Evolutionary conservation across 1,140 invertebrate genomes (phyloP), one percentile per base, ranked within the genome.

Genomic region (Rhysida immarginata): DNA sequence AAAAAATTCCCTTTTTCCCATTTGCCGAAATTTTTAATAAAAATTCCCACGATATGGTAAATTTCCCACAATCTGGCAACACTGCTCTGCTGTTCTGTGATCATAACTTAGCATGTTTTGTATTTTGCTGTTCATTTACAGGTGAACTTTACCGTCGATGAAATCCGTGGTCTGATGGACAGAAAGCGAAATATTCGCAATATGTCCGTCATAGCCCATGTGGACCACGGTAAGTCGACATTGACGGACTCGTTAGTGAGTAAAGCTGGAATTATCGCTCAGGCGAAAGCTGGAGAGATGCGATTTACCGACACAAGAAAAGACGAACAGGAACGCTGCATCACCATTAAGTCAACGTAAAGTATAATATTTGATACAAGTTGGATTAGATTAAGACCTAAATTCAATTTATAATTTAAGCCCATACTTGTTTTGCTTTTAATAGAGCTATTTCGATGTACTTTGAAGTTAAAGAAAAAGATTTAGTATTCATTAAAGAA

Each of bases 121-220:
- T 20, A 46, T 23, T 18, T 11, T 13, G n/a, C 11, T 41, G 35
- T 41, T 41, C n/a, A 41, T 41, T 41, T 46, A 18, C 18, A 96
- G 96, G 96, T 99, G 81, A 99, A 99, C 83, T 99, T 99, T 75
- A 99, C 96, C 54, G 89, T 99, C 78, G 95, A 98, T 79, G 93
- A 99, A 80, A 99, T 99, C 79, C 88, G 96, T 79, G 76, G 67
- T 70, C 91, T 99, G 83, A 99, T 99, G 96, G 94, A 99, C 86
- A 93, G 93, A 71, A 98, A 98, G 79, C 80, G 79, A 76, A 99
- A 99, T 70, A 99, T 99, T 75, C 84, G 96, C 71, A 99, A 99
- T 77, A 99, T 99, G 96, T 99, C 96, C 70, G 96, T 99, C 73
- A 99, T 99, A 75, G 96, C 96, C 65, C 96, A 99, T 75, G 96